Base-by-base conservation (phyloP, 2,113 vertebrate genomes). In the Marcusenius ussheri region DNA sequence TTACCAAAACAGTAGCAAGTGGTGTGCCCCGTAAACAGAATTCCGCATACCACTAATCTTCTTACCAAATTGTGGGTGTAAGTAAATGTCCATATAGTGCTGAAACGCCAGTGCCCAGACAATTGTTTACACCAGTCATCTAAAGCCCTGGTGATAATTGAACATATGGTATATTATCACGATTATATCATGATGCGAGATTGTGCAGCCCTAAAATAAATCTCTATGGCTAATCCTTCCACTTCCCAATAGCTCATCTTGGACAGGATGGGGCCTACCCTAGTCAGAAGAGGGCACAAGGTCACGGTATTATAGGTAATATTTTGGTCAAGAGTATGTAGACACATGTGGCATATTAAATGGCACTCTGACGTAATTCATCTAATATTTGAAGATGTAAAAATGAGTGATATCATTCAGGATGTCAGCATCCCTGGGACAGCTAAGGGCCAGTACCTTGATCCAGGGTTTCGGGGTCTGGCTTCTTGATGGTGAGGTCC, bases 401-500 rank as follows among this genome's bases (percentile, higher is more conserved):
- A 31, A 77, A 70, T 13, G 9, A 80, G 74, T 80, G 13, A 17
- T 19, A 42, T 80, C 70, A 66, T n/a, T 66, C 13, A 24, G 70
- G 70, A 19, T 42, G 35, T 1, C 35, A 42, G 35, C 35, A 39
- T 80, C 15, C 5, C 74, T 6, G 70, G 13, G 24, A 77, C 24
- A 46, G 31, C 21, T 24, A 47, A n/a, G 4, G 9, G 15, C 6
- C 88, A 4, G 31, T 97, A 99, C 98, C 98, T 97, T 99, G 98
- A 96, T 98, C 97, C 90, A 96, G 96, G 93, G 97, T 95, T 94
- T 98, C 97, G 84, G 94, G 95, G 91, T 96, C 96, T 94, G 94
- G 96, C 96, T 97, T 99, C 95, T 96, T 99, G 95, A 99, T 96
- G 93, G 98, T 99, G 94, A 99, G 98, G 96, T 99, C 98, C 97